Conservation (phyloP, 2,113 vertebrate genomes). For the Uria aalge region DNA sequence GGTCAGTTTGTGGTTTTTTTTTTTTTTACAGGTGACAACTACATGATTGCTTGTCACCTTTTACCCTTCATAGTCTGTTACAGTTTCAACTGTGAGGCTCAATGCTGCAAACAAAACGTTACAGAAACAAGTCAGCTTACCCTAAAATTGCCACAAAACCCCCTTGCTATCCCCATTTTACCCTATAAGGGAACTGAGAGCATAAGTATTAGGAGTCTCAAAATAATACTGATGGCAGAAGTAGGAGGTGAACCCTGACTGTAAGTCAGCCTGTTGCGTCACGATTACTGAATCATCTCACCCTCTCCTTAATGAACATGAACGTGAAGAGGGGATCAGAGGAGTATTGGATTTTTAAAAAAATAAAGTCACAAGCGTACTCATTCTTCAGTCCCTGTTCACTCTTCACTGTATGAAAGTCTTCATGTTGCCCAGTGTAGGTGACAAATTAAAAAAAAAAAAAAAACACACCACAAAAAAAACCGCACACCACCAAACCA, state of each 20-base stretch:
- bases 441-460: background rate
- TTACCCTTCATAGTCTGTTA: background rate
- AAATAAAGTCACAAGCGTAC: background rate
- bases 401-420: background rate
- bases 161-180: background rate
- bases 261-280: background rate
- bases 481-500: background rate
- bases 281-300: background rate
- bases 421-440: background rate
- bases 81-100: background rate
- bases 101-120: background rate
- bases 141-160: background rate
- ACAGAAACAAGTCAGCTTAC: background rate
- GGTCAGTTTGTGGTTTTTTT: too few species aligned
- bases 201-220: background rate
- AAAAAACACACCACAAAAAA: too few species aligned
- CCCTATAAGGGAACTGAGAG: background rate
- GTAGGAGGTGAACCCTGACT: background rate
- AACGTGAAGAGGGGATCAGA: background rate
- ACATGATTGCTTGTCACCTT: background rate
- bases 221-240: background rate
- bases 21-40: background rate
- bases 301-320: background rate
- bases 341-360: background rate
- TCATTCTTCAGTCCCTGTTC: background rate